Base-by-base conservation (phyloP, 1,140 invertebrate genomes). In the Eurosta solidaginis region DNA sequence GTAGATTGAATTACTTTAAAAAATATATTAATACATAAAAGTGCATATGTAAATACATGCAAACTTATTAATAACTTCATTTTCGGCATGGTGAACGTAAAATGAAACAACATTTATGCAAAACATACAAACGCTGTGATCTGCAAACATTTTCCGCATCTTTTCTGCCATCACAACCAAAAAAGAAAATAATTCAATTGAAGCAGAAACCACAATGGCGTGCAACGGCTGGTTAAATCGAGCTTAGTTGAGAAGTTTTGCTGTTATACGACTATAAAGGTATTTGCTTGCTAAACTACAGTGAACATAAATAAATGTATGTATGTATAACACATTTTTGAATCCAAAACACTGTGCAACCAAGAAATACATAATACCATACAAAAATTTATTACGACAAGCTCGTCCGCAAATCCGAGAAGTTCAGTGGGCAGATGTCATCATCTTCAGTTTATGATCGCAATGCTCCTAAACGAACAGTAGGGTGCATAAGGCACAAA, bases 161-260 rank as follows among this genome's bases (percentile, higher is more conserved):
- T 14, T 47, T 14, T 59, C 27, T 12, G 45, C 45, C 14, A n/a
- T 17, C 45, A 59, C 25, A 59, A 59, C 36, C 33, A 40, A 68
- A 47, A 47, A 1, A 47, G 22, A 17, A 68, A 59, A 33, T 29
- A 68, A 40, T n/a, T n/a, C 22, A 33, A 40, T n/a, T 20, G 33
- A n/a, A 52, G 20, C 47, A 52, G 49, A 17, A 68, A n/a, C 59
- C 59, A 68, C 59, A 68, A 68, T 40, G 20, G 59, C 33, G 59
- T 68, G 59, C 59, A 68, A 68, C 59, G 59, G 59, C n/a, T 68
- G 59, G 59, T 68, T 68, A 68, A 68, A 68, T 40, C 59, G 10
- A n/a, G 20, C 59, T 22, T 20, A 68, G 59, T 20, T 17, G 36
- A 68, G 36, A 68, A 68, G 33, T 68, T 40, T 68, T 17, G 59